phyloP scores from a whole-genome alignment of 2,797 vertebrate species.

The Channallabes apus region DNA sequence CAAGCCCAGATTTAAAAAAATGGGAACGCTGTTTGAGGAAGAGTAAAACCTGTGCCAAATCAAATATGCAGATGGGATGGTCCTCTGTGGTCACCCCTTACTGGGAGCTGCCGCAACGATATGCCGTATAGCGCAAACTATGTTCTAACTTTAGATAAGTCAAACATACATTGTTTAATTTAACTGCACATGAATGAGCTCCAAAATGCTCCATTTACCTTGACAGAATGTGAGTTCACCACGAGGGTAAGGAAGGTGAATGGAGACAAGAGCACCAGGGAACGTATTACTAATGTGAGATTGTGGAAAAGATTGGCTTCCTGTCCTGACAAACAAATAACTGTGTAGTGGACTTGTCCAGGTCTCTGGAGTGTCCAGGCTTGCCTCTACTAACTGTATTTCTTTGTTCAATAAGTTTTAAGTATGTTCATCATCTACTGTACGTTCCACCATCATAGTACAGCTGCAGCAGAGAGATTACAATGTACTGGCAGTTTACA shows the following conservation, averaged over 20 bases:
- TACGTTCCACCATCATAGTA: not conserved
- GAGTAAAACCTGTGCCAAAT: no score
- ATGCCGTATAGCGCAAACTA: not conserved
- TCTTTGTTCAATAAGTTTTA: not conserved
- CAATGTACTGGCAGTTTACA: not conserved
- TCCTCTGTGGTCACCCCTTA: no score
- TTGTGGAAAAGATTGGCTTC: not conserved
- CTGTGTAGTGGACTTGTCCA: not conserved
- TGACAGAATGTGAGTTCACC: not conserved
- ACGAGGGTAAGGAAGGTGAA: not conserved
- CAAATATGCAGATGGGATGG: no score
- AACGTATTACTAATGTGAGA: not conserved
- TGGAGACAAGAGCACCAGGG: not conserved
- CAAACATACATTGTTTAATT: not conserved
- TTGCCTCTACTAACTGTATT: not conserved
- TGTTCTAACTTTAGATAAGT: not conserved
- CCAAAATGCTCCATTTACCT: not conserved
- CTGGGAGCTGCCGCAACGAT: no score
- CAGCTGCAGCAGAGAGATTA: not conserved
- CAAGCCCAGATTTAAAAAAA: no score
- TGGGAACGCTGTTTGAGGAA: no score
- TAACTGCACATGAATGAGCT: not conserved
- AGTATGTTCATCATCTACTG: not conserved
- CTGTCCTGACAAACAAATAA: no score
- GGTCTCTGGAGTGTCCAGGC: not conserved